phyloP scores from a whole-genome alignment of 2,113 vertebrate genomes.

The Orycteropus afer region DNA sequence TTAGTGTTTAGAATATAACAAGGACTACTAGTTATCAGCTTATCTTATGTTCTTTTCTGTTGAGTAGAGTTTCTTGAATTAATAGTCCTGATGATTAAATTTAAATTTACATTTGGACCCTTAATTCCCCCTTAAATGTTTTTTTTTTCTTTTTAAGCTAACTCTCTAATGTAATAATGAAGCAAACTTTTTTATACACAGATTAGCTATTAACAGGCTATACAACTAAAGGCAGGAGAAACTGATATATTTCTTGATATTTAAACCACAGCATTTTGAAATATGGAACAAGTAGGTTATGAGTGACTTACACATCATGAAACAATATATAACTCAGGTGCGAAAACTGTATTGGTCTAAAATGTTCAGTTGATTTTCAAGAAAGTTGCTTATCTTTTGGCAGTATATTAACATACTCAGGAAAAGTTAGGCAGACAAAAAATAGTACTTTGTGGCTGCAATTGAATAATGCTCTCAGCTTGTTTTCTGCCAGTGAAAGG shows the following conservation, averaged over 20 bases:
- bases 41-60: neutral
- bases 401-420: neutral
- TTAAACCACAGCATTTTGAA: neutral
- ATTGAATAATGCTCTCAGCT: neutral
- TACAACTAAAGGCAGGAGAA: neutral
- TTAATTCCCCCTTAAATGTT: neutral
- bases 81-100: neutral
- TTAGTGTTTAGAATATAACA: neutral
- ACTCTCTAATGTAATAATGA: neutral
- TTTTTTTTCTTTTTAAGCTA: neutral
- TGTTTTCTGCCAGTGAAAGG: neutral
- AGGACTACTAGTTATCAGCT: neutral
- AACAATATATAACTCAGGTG: neutral
- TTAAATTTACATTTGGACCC: neutral
- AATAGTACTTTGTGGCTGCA: neutral
- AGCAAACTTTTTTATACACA: neutral
- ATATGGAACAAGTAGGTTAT: neutral
- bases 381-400: neutral
- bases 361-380: slow-evolving; percentile 1
- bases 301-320: neutral
- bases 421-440: neutral
- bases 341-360: neutral
- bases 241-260: neutral
- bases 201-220: neutral
- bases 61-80: neutral